Percentiles rank a stretch among this genome's conserved stretches.
Evolutionary conservation across 2,888 invertebrate species (phyloP).

Genomic region (Drosophila siamana): DNA sequence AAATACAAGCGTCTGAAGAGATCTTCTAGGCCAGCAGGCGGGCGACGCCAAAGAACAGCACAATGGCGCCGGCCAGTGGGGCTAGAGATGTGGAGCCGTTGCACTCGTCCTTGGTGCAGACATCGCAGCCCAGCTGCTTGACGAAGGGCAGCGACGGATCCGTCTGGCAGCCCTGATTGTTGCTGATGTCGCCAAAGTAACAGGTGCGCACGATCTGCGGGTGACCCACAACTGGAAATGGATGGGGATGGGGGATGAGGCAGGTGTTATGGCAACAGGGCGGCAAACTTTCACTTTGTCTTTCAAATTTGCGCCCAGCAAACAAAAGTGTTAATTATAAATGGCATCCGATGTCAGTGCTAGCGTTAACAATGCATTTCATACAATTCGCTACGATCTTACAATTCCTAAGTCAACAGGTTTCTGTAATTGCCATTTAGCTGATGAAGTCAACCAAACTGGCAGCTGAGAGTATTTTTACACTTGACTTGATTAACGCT

Average conservation of each 20-base stretch:
- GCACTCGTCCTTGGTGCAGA: constrained; percentile 81
- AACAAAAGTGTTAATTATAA: constrained; percentile 43
- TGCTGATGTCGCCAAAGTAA: constrained; percentile 80
- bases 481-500: constrained; percentile 28
- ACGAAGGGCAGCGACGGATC: constrained; percentile 82
- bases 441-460: constrained; percentile 5
- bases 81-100: constrained; percentile 75
- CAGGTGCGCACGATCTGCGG: constrained; percentile 77
- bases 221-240: constrained; percentile 66
- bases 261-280: background rate
- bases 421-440: constrained; percentile 28
- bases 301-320: background rate
- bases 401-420: constrained; percentile 33
- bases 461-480: constrained; percentile 10
- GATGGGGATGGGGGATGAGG: background rate
- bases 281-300: constrained; percentile 43
- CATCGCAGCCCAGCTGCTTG: constrained; percentile 81
- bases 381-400: constrained; percentile 23
- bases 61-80: constrained; percentile 74
- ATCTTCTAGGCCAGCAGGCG: constrained; percentile 82
- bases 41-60: constrained; percentile 78
- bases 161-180: constrained; percentile 73
- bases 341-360: background rate
- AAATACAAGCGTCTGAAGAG: constrained; percentile 17
- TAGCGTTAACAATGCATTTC: constrained; percentile 40